These are phyloP conservation scores for Ophiothrix spiculata DNA, from an alignment of 35 echinoderm and acorn worm genomes.

Conservation along the genomic window DNA sequence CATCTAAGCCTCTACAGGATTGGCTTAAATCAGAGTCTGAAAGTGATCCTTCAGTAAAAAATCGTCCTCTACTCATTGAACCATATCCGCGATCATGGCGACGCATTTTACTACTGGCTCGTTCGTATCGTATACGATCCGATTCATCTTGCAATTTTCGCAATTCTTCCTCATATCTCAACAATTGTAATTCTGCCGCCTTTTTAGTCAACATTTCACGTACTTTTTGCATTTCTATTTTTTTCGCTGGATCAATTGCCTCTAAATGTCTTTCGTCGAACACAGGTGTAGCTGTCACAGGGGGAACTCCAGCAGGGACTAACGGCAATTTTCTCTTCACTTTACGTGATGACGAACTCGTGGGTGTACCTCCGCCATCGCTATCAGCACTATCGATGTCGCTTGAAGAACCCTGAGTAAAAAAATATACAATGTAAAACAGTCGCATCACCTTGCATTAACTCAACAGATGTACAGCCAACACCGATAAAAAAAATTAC, in stretches of 20 bases:
- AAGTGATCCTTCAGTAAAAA: slow-evolving; percentile 55
- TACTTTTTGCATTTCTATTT: slow-evolving; percentile 76
- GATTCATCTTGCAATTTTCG: slow-evolving; percentile 27
- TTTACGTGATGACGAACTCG: slow-evolving; percentile 45
- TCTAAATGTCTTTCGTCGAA: slow-evolving; percentile 16
- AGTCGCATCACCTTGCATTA: too few relatives aligned
- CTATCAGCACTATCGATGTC: slow-evolving; percentile 89
- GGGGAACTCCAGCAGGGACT: slow-evolving; percentile 54
- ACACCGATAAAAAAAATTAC: too few relatives aligned
- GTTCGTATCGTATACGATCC: slow-evolving; percentile 41
- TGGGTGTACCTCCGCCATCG: slow-evolving; percentile 49
- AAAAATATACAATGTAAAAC: too few relatives aligned
- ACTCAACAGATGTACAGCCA: too few relatives aligned
- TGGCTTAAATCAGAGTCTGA: slow-evolving; percentile 78
- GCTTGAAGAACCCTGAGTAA: slow-evolving; percentile 65
- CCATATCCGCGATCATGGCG: slow-evolving; percentile 27
- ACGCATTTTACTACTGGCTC: slow-evolving; percentile 30
- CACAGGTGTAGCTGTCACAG: slow-evolving; percentile 28
- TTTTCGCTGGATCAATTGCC: slow-evolving; percentile 47
- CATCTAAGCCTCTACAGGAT: neutral
- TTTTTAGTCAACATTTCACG: slow-evolving; percentile 74
- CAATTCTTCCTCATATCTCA: slow-evolving; percentile 67
- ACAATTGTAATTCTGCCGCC: slow-evolving; percentile 77
- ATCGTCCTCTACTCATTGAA: slow-evolving; percentile 18
- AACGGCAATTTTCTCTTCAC: slow-evolving; percentile 70